Base-by-base conservation (phyloP, 2,888 invertebrate species). In the Pardosa pseudoannulata region DNA sequence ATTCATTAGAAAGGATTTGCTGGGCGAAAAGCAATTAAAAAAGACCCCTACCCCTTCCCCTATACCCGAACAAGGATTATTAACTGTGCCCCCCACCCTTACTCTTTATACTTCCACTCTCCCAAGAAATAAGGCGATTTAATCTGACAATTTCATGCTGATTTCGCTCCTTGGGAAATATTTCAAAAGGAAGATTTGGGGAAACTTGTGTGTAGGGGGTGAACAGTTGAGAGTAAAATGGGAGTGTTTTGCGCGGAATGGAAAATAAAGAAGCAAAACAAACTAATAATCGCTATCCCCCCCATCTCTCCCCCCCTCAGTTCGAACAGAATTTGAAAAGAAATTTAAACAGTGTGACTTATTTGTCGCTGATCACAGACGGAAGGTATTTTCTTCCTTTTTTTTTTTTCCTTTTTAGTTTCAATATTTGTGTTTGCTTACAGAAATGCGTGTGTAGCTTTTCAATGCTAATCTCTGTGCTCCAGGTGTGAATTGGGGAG, bases 1-100 rank as follows among this genome's bases (percentile, higher is more conserved):
- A 86, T 86, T 86, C 79, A 86, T 86, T 86, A 79, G 68, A 74
- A 64, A 70, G 73, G 86, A 79, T 79, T 79, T 86, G 41, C 32
- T 68, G 68, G 6, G 23, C 70, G 46, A 62, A 46, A 79, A 86
- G 86, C 86, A 86, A 86, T 86, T 86, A 86, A 76, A 74, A 74
- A n/a, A n/a, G n/a, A 79, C 65, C 36, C 23, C 13, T 23, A 2
- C 23, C 23, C 23, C 5, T 23, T 56, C 56, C 11, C 23, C 11
- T 23, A 2, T 9, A 36, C 36, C 36, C 9, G 5, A 5, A 1
- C 56, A 23, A 5, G 23, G 19, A 5, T 7, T 56, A 56, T 23
- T 56, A 19, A 19, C 16, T 56, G 5, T 5, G 6, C 56, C 23
- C 56, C 23, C 23, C 11, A 16, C 56, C 56, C 7, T 36, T 36